Evolutionary conservation across 2,113 vertebrate genomes (phyloP).

Genomic region (Emydura subglobosa): DNA sequence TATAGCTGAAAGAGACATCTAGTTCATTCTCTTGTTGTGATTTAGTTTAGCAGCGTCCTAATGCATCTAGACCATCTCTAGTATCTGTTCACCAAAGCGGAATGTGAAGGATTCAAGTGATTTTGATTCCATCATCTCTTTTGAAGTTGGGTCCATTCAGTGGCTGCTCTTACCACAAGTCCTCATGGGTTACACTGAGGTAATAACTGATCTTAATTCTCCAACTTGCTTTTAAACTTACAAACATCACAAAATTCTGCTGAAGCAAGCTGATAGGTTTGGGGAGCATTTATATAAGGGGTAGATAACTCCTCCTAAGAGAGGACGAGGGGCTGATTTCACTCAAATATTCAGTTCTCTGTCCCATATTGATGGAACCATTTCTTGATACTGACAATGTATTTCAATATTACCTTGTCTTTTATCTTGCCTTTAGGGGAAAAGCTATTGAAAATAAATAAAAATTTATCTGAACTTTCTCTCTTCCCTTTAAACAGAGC

Average conservation of each 20-base stretch:
- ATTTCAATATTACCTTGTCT: not conserved
- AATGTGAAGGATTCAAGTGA: accelerated
- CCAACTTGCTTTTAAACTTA: not conserved
- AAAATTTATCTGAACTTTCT: not conserved
- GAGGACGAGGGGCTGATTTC: not conserved
- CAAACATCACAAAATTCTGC: not conserved
- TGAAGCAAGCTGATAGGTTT: too few relatives aligned
- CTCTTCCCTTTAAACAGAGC: not conserved
- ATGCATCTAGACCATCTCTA: not conserved
- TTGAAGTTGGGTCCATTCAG: not conserved
- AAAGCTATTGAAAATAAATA: not conserved
- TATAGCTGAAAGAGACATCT: not conserved
- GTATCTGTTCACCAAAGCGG: not conserved
- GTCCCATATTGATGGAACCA: not conserved
- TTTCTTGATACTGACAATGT: not conserved
- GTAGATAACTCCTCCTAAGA: not conserved
- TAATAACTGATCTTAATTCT: not conserved
- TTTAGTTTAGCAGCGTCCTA: not conserved
- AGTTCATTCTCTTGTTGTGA: not conserved
- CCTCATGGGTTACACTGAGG: not conserved
- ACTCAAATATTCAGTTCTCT: not conserved
- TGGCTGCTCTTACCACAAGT: not conserved
- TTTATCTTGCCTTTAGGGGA: not conserved
- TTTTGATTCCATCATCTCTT: not conserved
- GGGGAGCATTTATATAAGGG: not conserved